Base-by-base conservation (phyloP, 1,140 invertebrate species). In the Bemisia tabaci region DNA sequence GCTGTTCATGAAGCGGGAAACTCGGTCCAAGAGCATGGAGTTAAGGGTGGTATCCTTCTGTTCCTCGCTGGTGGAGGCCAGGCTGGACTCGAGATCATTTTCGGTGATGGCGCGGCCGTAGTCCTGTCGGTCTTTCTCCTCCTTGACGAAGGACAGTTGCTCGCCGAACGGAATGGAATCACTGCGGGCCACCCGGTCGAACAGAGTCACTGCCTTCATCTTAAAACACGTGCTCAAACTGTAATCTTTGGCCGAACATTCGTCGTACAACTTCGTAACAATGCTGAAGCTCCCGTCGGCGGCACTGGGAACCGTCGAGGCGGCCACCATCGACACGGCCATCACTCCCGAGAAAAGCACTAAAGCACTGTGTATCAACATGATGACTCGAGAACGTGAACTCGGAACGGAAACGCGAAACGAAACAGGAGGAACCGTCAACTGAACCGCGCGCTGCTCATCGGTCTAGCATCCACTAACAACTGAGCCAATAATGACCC, bases 151-250 rank as follows among this genome's bases (percentile, higher is more conserved):
- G 0, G 82, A 80, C 23, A 90, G 79, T 12, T 80, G 82, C 27
- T 88, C 86, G 22, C 61, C 65, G 0, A 73, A 23, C 2, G 65
- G 24, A 26, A 73, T 71, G 12, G 27, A 58, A 17, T 73, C 71
- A 22, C 60, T 67, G 2, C 68, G 62, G 11, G 64, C 64, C 5
- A 68, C 68, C 67, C 87, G 82, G 69, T 89, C 88, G 72, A 92
- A 77, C 1, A 87, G 83, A 1, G 84, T 82, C 1, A 90, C 77
- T 21, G 91, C 76, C 73, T 90, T 91, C 24, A 89, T 73, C 74
- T 91, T 91, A 2, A 92, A 77, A 70, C 89, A 92, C 26, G 85
- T 82, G 60, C 84, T 82, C 22, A 89, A 71, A 61, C 88, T 87
- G 1, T 63, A 23, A 22, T 82, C 78, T 48, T 59, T 22, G 2